These are phyloP conservation scores for Eucera pruinosa DNA, from an alignment of 2,888 invertebrate species.

Conservation along the genomic window DNA sequence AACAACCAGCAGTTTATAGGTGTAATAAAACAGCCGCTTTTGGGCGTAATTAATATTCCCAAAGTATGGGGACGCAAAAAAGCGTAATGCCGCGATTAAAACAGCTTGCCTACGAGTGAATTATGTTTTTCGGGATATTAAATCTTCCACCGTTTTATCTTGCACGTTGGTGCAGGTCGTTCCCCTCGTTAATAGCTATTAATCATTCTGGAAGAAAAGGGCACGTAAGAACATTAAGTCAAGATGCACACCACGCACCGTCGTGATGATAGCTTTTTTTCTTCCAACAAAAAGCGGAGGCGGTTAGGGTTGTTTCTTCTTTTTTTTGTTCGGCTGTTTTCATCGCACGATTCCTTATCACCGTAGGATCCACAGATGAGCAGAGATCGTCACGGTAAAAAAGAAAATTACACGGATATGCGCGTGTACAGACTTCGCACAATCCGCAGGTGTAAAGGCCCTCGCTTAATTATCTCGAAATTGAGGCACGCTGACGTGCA, in stretches of 20 bases:
- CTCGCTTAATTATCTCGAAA: constrained; percentile 78
- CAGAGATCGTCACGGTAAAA: constrained; percentile 63
- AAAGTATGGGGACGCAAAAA: not conserved
- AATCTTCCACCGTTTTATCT: constrained; percentile 31
- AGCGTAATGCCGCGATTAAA: constrained; percentile 11
- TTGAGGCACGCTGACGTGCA: constrained; percentile 81
- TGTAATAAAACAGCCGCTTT: not conserved
- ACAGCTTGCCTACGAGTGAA: constrained; percentile 26
- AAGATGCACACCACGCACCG: constrained; percentile 38
- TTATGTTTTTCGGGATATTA: constrained; percentile 33
- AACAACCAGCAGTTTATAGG: not conserved
- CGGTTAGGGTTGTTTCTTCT: constrained; percentile 50
- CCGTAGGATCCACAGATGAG: constrained; percentile 55
- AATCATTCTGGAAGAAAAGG: constrained; percentile 46
- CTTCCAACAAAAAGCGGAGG: constrained; percentile 54
- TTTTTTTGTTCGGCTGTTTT: constrained; percentile 29
- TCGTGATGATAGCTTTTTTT: constrained; percentile 61
- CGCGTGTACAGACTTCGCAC: constrained; percentile 60
- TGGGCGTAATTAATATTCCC: not conserved
- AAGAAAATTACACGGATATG: constrained; percentile 69
- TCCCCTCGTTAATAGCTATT: constrained; percentile 55
- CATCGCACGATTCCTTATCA: constrained; percentile 61
- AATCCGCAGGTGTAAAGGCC: constrained; percentile 73
- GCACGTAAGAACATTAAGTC: constrained; percentile 65
- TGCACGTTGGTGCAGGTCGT: constrained; percentile 38